Conservation (phyloP, 2,113 vertebrate species). For the Heterotis niloticus region DNA sequence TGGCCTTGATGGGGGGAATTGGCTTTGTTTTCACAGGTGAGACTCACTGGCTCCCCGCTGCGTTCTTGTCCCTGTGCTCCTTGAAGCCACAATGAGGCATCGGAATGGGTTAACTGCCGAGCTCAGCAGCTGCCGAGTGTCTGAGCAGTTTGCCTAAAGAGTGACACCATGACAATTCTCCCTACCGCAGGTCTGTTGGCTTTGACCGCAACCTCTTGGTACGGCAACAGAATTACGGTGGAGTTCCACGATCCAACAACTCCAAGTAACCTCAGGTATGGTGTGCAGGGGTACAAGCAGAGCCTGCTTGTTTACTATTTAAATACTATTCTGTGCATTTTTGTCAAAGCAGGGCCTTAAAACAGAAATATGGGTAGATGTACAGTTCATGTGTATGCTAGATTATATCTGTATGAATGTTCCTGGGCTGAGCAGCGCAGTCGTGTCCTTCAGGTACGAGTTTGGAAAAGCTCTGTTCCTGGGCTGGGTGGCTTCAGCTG, state of each 20-base stretch:
- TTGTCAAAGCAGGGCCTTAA: neutral
- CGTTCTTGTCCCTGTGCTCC: neutral
- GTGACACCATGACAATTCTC: neutral
- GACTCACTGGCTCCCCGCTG: slow-evolving; percentile 15
- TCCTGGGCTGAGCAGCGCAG: neutral
- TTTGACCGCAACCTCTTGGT: slow-evolving; percentile 80
- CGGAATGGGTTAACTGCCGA: neutral
- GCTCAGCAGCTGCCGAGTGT: neutral
- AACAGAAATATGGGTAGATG: neutral
- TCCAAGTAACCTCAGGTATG: slow-evolving; percentile 71
- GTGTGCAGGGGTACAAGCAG: neutral
- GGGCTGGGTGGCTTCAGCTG: slow-evolving; percentile 76
- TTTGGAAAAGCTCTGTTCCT: slow-evolving; percentile 84
- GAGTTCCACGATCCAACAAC: slow-evolving; percentile 68
- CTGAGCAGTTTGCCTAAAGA: neutral
- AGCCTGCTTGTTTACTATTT: neutral
- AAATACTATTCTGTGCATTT: neutral
- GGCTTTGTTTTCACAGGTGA: slow-evolving; percentile 77
- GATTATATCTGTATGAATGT: neutral
- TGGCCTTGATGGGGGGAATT: slow-evolving; percentile 71
- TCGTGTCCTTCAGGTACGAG: slow-evolving; percentile 63
- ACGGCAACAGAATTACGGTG: slow-evolving; percentile 59
- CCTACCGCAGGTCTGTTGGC: slow-evolving; percentile 67
- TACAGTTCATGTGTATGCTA: neutral
- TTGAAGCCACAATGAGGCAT: neutral